Conservation (phyloP, 2,797 vertebrate species). For the Poecilia gillii region DNA sequence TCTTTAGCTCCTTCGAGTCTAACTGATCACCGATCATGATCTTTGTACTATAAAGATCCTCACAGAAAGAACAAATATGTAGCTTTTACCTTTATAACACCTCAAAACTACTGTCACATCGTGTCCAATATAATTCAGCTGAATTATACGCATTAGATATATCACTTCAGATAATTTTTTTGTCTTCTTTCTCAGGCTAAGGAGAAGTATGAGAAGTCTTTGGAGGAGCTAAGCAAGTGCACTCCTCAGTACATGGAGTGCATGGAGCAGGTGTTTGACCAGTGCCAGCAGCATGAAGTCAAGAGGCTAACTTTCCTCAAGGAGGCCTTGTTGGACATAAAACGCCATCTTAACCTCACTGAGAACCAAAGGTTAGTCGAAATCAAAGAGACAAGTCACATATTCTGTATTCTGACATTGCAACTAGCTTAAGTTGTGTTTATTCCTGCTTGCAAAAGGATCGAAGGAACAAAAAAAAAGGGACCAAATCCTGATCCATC, state of each 20-base stretch:
- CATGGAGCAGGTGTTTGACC: slow-evolving; percentile 98
- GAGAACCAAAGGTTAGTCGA: slow-evolving; percentile 90
- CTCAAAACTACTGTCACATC: neutral
- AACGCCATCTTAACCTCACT: slow-evolving; percentile 94
- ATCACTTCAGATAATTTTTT: neutral
- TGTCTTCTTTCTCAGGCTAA: slow-evolving; percentile 82
- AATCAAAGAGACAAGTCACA: neutral
- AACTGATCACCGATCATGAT: too few relatives aligned
- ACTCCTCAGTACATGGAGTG: slow-evolving; percentile 94
- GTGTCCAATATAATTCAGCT: neutral
- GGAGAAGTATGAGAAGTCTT: slow-evolving; percentile 96
- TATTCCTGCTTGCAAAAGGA: neutral
- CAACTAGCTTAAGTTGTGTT: neutral
- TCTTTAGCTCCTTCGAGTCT: neutral
- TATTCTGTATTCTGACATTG: neutral
- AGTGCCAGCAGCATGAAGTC: slow-evolving; percentile 97
- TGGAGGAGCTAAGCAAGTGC: slow-evolving; percentile 93
- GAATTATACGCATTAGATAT: neutral
- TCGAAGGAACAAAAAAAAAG: neutral
- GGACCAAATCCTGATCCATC: neutral
- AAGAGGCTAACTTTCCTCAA: slow-evolving; percentile 95
- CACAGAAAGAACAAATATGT: neutral
- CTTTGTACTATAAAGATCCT: neutral
- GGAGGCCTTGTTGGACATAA: slow-evolving; percentile 94
- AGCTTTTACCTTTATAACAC: neutral